phyloP scores from a whole-genome alignment of 2,113 vertebrate genomes.

The Sitta europaea region DNA sequence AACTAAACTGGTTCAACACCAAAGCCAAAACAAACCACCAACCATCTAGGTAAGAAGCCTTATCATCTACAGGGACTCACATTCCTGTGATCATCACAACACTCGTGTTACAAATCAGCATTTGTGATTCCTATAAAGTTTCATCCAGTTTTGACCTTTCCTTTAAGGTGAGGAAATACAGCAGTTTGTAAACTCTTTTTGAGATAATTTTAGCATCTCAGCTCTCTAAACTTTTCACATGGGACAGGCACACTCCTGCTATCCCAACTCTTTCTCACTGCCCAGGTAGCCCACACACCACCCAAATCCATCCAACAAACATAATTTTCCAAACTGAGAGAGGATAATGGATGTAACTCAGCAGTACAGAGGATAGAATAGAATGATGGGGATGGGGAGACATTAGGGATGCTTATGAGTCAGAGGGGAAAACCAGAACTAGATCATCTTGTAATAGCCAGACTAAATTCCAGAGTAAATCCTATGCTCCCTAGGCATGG shows the following conservation, averaged over 20 bases:
- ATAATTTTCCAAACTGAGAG: neutral
- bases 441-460: neutral
- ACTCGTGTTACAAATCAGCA: neutral
- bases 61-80: neutral
- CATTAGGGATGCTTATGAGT: neutral
- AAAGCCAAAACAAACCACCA: neutral
- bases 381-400: neutral
- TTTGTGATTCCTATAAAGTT: neutral
- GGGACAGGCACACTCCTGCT: accelerated
- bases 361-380: neutral
- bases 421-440: neutral
- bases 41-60: neutral
- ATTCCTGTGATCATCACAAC: neutral
- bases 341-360: neutral
- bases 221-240: neutral
- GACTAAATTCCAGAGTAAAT: neutral
- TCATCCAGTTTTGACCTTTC: neutral
- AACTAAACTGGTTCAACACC: neutral
- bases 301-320: neutral
- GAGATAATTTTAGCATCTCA: neutral
- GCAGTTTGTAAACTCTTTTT: neutral
- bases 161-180: neutral
- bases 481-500: neutral
- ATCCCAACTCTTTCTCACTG: neutral
- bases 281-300: neutral